These are phyloP conservation scores for Lutjanus campechanus DNA, from an alignment of 2,797 vertebrate species.

Conservation along the genomic window DNA sequence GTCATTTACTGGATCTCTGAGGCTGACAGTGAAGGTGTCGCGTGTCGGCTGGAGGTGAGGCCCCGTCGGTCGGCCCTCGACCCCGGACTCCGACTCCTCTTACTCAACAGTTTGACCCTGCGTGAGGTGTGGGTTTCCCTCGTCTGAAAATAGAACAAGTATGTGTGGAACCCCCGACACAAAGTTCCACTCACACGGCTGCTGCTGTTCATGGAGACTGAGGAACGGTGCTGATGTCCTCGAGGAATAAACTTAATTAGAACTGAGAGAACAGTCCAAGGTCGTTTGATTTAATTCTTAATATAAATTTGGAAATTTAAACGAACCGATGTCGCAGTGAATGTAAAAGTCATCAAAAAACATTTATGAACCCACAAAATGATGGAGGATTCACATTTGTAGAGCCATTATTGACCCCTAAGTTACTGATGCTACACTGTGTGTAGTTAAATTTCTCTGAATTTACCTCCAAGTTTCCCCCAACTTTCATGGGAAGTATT, in stretches of 20 bases:
- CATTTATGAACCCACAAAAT: too few relatives aligned
- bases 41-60: constrained; percentile 21
- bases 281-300: neutral
- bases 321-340: too few relatives aligned
- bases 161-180: constrained; percentile 4
- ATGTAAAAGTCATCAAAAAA: neutral
- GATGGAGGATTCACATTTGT: too few relatives aligned
- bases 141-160: constrained; percentile 60
- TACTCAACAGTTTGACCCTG: constrained; percentile 30
- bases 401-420: neutral
- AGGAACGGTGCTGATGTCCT: neutral
- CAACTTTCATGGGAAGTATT: too few relatives aligned
- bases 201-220: neutral
- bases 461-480: too few relatives aligned
- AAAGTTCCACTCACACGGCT: neutral
- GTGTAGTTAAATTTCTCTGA: too few relatives aligned
- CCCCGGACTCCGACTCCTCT: constrained; percentile 5
- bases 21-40: neutral
- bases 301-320: too few relatives aligned
- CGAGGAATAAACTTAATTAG: neutral
- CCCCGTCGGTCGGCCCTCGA: neutral
- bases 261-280: neutral
- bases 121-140: constrained; percentile 61
- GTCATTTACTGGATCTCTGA: constrained; percentile 21
- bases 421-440: neutral